Evolutionary conservation across 1,140 invertebrate genomes (phyloP).

Genomic region (Drosophila yakuba): DNA sequence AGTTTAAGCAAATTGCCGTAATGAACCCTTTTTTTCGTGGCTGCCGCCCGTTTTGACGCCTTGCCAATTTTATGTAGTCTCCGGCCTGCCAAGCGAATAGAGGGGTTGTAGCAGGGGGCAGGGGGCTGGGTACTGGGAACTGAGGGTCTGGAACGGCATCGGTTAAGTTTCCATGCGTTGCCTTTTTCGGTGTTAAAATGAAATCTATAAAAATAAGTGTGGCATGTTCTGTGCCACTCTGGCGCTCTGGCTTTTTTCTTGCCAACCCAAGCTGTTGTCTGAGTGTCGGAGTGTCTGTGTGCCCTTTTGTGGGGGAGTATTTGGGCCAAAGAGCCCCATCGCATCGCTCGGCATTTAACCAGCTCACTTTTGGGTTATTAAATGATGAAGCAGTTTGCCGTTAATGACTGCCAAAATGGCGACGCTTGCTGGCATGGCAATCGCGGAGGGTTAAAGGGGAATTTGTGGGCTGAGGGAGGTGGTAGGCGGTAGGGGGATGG

Average conservation of each 20-base stretch:
- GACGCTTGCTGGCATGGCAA: constrained; percentile 55
- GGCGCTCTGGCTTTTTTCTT: constrained; percentile 44
- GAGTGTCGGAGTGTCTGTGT: constrained; percentile 43
- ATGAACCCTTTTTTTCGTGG: constrained; percentile 75
- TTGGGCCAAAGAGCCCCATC: constrained; percentile 48
- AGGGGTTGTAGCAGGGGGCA: constrained; percentile 21
- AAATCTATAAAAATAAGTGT: constrained; percentile 84
- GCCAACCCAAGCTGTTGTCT: constrained; percentile 61
- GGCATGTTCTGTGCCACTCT: constrained; percentile 77
- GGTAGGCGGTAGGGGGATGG: not conserved
- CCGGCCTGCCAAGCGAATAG: constrained; percentile 68
- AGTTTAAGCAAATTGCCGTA: constrained; percentile 83
- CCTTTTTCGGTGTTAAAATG: constrained; percentile 83
- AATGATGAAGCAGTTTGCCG: constrained; percentile 83
- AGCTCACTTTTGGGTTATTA: constrained; percentile 83
- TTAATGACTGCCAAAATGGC: constrained; percentile 81
- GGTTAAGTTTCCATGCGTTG: constrained; percentile 75
- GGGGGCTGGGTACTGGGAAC: not conserved
- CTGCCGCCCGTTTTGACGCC: constrained; percentile 63
- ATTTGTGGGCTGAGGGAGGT: not conserved
- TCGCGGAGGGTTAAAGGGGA: constrained; percentile 1
- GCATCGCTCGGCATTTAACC: constrained; percentile 76
- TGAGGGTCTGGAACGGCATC: constrained; percentile 24
- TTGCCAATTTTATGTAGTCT: constrained; percentile 80
- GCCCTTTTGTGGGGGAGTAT: constrained; percentile 25